These are phyloP conservation scores for Bibio marci DNA, from an alignment of 2,888 invertebrate species.

Conservation along the genomic window DNA sequence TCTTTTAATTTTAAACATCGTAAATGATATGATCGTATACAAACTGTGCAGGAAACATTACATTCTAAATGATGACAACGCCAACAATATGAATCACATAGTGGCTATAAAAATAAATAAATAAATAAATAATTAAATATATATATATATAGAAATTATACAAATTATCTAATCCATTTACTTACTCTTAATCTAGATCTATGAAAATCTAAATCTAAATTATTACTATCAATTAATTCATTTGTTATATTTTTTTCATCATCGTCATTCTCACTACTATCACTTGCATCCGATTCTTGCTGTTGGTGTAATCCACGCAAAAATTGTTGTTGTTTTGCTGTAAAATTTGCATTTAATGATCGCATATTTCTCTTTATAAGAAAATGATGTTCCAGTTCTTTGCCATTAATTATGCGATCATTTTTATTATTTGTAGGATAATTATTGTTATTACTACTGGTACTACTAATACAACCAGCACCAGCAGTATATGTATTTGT, in stretches of 20 bases:
- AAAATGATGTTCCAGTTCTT: neutral
- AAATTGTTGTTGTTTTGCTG: conserved; percentile 41
- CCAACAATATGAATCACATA: conserved; percentile 76
- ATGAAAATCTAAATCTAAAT: too few relatives aligned
- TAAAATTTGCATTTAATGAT: conserved; percentile 45
- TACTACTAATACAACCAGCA: too few relatives aligned
- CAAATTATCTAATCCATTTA: neutral
- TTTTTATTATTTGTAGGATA: neutral
- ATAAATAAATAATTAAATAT: conserved; percentile 1
- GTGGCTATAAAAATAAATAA: conserved; percentile 21
- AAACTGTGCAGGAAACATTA: conserved; percentile 55
- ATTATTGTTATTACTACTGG: too few relatives aligned
- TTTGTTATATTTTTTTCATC: too few relatives aligned
- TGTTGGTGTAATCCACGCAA: conserved; percentile 34
- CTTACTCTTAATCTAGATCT: too few relatives aligned
- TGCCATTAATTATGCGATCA: too few relatives aligned
- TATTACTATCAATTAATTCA: too few relatives aligned
- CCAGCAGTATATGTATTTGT: too few relatives aligned
- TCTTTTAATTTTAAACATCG: conserved; percentile 59
- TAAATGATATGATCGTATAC: conserved; percentile 69
- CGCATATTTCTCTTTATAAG: conserved; percentile 25
- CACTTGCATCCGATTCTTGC: conserved; percentile 13
- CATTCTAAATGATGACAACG: conserved; percentile 54
- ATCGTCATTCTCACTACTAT: conserved; percentile 20
- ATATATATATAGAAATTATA: conserved; percentile 11